phyloP scores from a whole-genome alignment of 2,888 invertebrate genomes.

The Acanthosepion lycidas region DNA sequence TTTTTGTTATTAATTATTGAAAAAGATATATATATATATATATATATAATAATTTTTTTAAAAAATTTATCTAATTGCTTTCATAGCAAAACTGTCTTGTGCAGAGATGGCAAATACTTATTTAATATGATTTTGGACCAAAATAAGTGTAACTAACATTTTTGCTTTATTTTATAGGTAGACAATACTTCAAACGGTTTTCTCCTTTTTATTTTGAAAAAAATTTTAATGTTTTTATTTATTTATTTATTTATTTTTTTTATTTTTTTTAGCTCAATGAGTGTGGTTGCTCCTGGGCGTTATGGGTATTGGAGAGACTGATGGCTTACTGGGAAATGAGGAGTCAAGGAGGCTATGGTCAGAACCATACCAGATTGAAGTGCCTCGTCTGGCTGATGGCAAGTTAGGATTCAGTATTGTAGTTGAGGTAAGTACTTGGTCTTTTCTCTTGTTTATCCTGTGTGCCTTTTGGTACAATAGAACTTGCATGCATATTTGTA shows the following conservation, averaged over 20 bases:
- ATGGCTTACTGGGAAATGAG: background rate
- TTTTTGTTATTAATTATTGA: too few species aligned
- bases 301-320: constrained; percentile 10
- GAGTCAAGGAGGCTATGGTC: background rate
- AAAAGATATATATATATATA: too few species aligned
- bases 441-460: background rate
- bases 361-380: constrained; percentile 34
- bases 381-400: constrained; percentile 24
- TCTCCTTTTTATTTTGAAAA: too few species aligned
- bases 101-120: too few species aligned
- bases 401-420: constrained; percentile 37
- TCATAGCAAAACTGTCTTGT: too few species aligned
- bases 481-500: background rate
- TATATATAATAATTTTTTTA: too few species aligned
- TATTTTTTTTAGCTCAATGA: background rate
- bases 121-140: too few species aligned
- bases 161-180: too few species aligned
- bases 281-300: background rate
- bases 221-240: too few species aligned
- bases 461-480: background rate
- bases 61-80: too few species aligned
- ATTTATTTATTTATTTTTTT: background rate
- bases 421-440: background rate
- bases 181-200: too few species aligned
- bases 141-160: too few species aligned